Conservation (phyloP, 1,140 invertebrate species). For the Lethrus apterus region DNA sequence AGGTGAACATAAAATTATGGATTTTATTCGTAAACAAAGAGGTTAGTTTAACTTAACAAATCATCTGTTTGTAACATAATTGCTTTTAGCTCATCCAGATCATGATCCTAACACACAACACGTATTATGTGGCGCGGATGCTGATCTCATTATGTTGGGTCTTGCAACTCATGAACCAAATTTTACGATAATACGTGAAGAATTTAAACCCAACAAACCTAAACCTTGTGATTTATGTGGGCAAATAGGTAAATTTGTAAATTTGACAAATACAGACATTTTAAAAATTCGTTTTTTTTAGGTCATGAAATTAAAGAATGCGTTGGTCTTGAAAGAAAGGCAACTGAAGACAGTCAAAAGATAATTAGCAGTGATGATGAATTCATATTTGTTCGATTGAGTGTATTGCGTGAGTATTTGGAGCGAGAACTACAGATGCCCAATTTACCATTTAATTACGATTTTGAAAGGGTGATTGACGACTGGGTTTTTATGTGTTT, state of each 20-base stretch:
- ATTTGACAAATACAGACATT: neutral
- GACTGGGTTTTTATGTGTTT: constrained; percentile 99
- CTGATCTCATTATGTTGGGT: constrained; percentile 98
- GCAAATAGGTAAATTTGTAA: constrained; percentile 62
- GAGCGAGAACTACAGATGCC: constrained; percentile 87
- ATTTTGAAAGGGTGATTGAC: constrained; percentile 86
- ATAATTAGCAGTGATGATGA: constrained; percentile 60
- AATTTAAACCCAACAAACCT: constrained; percentile 97
- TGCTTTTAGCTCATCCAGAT: constrained; percentile 71
- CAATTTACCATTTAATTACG: constrained; percentile 85
- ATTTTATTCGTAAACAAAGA: constrained; percentile 93
- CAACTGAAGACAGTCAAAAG: constrained; percentile 25
- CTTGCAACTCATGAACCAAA: constrained; percentile 98
- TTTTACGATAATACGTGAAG: constrained; percentile 96
- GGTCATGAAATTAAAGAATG: constrained; percentile 97
- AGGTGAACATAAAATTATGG: constrained; percentile 99
- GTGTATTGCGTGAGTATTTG: constrained; percentile 91
- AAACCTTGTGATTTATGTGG: constrained; percentile 95
- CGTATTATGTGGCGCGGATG: constrained; percentile 96
- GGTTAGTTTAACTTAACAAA: too few relatives aligned
- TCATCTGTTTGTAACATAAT: too few relatives aligned
- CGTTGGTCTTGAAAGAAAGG: constrained; percentile 48
- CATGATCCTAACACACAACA: constrained; percentile 98
- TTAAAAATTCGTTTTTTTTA: constrained; percentile 31
- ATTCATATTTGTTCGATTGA: constrained; percentile 87